These are phyloP conservation scores for Calycopis cecrops DNA, from an alignment of 1,140 invertebrate genomes.

Conservation along the genomic window DNA sequence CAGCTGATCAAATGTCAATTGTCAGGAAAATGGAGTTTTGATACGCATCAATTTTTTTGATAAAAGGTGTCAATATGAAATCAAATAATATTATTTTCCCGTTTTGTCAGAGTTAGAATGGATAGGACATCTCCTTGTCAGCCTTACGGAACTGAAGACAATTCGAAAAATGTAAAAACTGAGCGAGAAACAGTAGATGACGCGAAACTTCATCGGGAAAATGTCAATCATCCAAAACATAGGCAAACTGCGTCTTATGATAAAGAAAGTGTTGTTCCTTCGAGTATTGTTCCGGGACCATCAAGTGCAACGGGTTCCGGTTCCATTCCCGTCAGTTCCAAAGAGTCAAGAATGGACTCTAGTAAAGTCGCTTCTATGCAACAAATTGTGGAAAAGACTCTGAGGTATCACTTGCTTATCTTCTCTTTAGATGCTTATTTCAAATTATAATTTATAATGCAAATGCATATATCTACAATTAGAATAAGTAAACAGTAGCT, in stretches of 20 bases:
- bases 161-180: slow-evolving; percentile 65
- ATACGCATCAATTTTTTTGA: slow-evolving; percentile 64
- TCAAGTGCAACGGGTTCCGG: slow-evolving; percentile 43
- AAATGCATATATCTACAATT: neutral
- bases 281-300: slow-evolving; percentile 53
- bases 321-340: slow-evolving; percentile 34
- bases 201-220: slow-evolving; percentile 73
- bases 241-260: slow-evolving; percentile 73
- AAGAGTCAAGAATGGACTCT: slow-evolving; percentile 63
- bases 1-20: slow-evolving; percentile 74
- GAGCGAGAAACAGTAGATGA: slow-evolving; percentile 69
- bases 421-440: no score
- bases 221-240: slow-evolving; percentile 75
- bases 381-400: slow-evolving; percentile 68
- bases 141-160: slow-evolving; percentile 66
- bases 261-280: slow-evolving; percentile 65
- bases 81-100: slow-evolving; percentile 45
- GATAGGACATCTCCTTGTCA: slow-evolving; percentile 71
- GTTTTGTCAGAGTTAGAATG: slow-evolving; percentile 60
- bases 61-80: slow-evolving; percentile 64
- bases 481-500: slow-evolving; percentile 14
- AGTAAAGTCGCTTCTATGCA: slow-evolving; percentile 69
- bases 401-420: slow-evolving; percentile 51
- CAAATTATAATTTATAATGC: neutral
- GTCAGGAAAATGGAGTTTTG: slow-evolving; percentile 74